Base-by-base conservation (phyloP, 2,113 vertebrate species). In the Pyrgilauda ruficollis region DNA sequence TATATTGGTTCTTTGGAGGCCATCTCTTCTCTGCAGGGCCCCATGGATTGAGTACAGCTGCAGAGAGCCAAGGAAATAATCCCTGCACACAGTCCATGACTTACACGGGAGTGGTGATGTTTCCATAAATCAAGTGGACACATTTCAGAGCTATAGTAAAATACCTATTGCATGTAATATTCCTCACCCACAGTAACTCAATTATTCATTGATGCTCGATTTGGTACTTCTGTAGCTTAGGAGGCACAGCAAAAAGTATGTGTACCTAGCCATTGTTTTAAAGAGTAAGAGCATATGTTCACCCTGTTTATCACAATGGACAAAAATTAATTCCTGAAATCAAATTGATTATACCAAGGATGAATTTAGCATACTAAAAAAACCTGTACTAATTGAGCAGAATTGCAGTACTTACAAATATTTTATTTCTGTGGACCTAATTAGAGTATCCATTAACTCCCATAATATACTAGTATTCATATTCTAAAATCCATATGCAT, bases 231-330 rank as follows among this genome's bases (percentile, higher is more conserved):
- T 69, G 56, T 30, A 76, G 70, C 63, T 86, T 43, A 68, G 43
- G 55, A 87, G 21, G 23, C 33, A 53, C 12, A 49, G 53, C 52
- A 78, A 56, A 86, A 70, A 82, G 31, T 1, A 2, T 0, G 0
- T 78, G 24, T 41, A n/a, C 22, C 16, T 78, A 37, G 15, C 18
- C 11, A 13, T 56, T 59, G 8, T 56, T 87, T 63, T 59, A 41
- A 81, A 87, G 26, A 63, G 10, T 37, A 61, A 72, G 20, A 77
- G 15, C 20, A 11, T 28, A 3, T 35, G 4, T 44, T 96, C 50
- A 37, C 26, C 11, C 16, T 80, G 13, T 66, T 94, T 69, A 35
- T 56, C 59, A 47, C 0, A 0, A 47, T 21, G 24, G 59, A 63
- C 33, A 11, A 80, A 88, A 84, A 77, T 8, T 15, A 16, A 59